Percentiles rank a stretch among this genome's conserved stretches.
These are phyloP conservation scores for Danio jaintianensis DNA, from an alignment of 2,797 vertebrate species.

Conservation along the genomic window DNA sequence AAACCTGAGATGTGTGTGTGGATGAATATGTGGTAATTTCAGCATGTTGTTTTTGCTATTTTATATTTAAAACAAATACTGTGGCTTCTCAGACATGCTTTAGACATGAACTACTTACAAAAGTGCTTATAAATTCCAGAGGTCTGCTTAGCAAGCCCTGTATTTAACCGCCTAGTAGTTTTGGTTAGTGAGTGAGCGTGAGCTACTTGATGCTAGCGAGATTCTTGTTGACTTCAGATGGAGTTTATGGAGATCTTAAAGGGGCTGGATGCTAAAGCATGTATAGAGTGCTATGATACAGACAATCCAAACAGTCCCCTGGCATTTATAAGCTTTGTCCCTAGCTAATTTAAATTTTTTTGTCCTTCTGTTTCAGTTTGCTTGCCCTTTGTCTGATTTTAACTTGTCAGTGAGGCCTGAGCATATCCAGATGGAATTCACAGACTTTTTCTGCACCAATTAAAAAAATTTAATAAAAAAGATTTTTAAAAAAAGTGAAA, in stretches of 20 bases:
- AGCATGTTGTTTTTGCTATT: constrained; percentile 14
- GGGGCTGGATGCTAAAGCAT: not conserved
- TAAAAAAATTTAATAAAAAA: too few relatives aligned
- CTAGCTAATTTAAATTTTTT: not conserved
- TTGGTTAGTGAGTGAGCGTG: not conserved
- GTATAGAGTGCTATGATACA: not conserved
- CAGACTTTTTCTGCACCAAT: not conserved
- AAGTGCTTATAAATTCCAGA: constrained; percentile 21
- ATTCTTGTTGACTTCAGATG: constrained; percentile 12
- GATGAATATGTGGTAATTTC: not conserved
- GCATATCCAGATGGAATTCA: not conserved
- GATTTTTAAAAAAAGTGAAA: not conserved
- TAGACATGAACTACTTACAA: not conserved
- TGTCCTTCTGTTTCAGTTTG: not conserved
- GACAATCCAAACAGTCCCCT: constrained; percentile 26
- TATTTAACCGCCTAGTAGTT: constrained; percentile 27
- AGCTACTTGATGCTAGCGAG: not conserved
- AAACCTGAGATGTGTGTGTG: constrained; percentile 18
- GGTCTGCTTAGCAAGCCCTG: not conserved
- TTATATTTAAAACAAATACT: constrained; percentile 34
- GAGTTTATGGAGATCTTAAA: constrained; percentile 15
- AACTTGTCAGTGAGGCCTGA: not conserved
- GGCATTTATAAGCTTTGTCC: constrained; percentile 27
- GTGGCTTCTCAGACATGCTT: not conserved
- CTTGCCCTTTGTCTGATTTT: not conserved